A percentile compares a stretch with the other conserved stretches of the same genome.
phyloP scores from a whole-genome alignment of 2,113 vertebrate species.

The Ploceus nigricollis region DNA sequence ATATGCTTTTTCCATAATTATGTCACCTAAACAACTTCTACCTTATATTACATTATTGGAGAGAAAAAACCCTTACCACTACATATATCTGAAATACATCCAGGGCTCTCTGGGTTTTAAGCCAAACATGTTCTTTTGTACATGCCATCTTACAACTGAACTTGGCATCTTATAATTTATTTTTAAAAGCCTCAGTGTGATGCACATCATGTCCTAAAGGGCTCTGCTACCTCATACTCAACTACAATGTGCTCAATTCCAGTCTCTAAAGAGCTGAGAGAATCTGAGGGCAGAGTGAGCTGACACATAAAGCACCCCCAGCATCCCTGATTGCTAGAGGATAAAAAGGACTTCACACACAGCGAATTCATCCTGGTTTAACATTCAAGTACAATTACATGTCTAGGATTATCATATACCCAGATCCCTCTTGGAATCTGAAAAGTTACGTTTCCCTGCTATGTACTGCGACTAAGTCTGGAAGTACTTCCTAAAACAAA shows the following conservation, averaged over 20 bases:
- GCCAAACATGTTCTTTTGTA: neutral
- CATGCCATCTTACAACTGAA: neutral
- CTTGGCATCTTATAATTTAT: neutral
- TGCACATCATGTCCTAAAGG: neutral
- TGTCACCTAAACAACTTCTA: neutral
- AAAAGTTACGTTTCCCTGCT: neutral
- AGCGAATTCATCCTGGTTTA: neutral
- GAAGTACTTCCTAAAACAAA: neutral
- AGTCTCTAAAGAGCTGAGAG: neutral
- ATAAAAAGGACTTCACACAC: neutral
- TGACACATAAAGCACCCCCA: neutral
- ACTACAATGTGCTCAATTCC: neutral
- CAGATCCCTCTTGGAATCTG: neutral
- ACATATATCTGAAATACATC: neutral
- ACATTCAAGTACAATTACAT: neutral
- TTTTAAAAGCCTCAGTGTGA: neutral
- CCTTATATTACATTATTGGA: neutral
- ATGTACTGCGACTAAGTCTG: neutral
- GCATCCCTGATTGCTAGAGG: neutral
- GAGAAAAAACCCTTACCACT: neutral
- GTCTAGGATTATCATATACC: accelerated
- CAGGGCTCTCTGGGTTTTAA: neutral
- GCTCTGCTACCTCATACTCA: neutral
- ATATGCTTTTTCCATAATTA: neutral
- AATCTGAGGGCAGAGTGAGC: accelerated